Evolutionary conservation across 2,888 invertebrate species (phyloP).

Genomic region (Invenusta paracnida): DNA sequence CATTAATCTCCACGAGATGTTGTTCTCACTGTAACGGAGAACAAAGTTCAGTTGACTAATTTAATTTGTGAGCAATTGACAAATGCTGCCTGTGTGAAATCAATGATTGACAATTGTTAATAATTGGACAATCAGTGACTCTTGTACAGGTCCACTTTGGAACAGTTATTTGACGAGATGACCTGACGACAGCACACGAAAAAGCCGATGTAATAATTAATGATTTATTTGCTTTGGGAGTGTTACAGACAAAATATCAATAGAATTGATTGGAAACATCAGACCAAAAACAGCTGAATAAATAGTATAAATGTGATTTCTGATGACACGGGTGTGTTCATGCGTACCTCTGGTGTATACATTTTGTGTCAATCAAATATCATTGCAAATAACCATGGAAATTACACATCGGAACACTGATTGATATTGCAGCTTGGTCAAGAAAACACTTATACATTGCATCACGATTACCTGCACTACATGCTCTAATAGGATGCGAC

Average conservation of each 20-base stretch:
- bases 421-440: too few relatives aligned
- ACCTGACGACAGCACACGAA: slow-evolving; percentile 44
- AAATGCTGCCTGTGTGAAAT: slow-evolving; percentile 21
- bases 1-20: slow-evolving; percentile 45
- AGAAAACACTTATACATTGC: too few relatives aligned
- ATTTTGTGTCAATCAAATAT: too few relatives aligned
- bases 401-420: too few relatives aligned
- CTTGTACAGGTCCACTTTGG: slow-evolving; percentile 38
- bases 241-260: not conserved
- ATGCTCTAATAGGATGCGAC: too few relatives aligned
- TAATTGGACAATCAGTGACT: not conserved
- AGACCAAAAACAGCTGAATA: too few relatives aligned
- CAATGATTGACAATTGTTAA: slow-evolving; percentile 31
- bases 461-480: too few relatives aligned
- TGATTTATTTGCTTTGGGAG: slow-evolving; percentile 38
- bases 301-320: too few relatives aligned
- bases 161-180: not conserved
- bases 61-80: slow-evolving; percentile 44
- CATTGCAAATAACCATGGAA: too few relatives aligned
- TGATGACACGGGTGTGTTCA: too few relatives aligned
- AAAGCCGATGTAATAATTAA: slow-evolving; percentile 46
- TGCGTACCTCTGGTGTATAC: too few relatives aligned
- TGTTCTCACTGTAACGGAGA: slow-evolving; percentile 44
- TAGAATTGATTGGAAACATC: too few relatives aligned
- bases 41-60: slow-evolving; percentile 45